Evolutionary conservation across 2,113 vertebrate genomes (phyloP), one percentile per base, ranked within the genome.

Genomic region (Aldabrachelys gigantea): DNA sequence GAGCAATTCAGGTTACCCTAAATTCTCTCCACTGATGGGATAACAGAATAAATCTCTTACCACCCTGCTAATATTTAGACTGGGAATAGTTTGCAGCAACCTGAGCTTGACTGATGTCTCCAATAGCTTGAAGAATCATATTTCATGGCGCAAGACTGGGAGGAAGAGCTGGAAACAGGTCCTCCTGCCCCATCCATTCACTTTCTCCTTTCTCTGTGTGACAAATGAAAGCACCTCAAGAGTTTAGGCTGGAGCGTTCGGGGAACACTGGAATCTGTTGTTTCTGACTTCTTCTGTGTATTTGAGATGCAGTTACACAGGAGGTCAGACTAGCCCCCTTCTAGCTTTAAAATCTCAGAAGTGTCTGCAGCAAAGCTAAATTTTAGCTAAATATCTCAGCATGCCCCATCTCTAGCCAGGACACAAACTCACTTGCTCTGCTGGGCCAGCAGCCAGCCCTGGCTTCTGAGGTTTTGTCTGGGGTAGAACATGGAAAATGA

Each of bases 21-120:
- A 91, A 92, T 94, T 91, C 94, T 95, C 94, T 92, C 88, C 90
- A 91, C 76, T 2, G 38, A 96, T 96, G 94, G 97, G 97, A 97
- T 95, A 97, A 97, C 91, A 86, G 93, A 93, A 96, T 96, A 95
- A 97, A 97, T 96, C 96, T 85, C 62, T 53, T n/a, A 17, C 62
- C 24, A 35, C 22, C 4, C 95, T 95, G 52, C 84, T 85, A 76
- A 81, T 94, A 91, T 97, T 97, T 97, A 94, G 94, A 95, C 90
- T 97, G 92, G 94, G 81, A 91, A 97, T 97, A 93, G 91, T 91
- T 96, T 95, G 96, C 72, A 57, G 95, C 92, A 97, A 97, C 89
- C 93, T 81, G 95, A 97, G 88, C 95, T 89, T 96, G 95, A 96
- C 76, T 29, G 95, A 95, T 96, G 86, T 88, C 72, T 44, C 88